Percentiles rank a stretch among this genome's conserved stretches.
Evolutionary conservation across 2,888 invertebrate species (phyloP).

Genomic region (Molorchus minor): DNA sequence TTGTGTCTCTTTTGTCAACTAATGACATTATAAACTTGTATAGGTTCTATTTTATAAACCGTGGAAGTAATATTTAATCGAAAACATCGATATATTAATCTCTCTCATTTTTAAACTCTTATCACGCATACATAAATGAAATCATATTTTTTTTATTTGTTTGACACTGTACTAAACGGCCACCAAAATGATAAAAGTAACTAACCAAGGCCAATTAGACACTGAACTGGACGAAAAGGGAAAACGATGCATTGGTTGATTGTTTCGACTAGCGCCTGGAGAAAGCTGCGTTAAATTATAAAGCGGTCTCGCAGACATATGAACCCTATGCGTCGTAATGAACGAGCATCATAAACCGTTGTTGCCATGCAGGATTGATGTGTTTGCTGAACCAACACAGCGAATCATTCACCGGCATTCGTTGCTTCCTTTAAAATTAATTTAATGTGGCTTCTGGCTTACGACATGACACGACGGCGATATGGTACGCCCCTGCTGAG

Average conservation of each 20-base stretch:
- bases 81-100: too few relatives aligned
- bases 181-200: too few relatives aligned
- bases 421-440: constrained; percentile 7
- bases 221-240: not conserved
- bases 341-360: not conserved
- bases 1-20: too few relatives aligned
- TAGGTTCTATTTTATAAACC: too few relatives aligned
- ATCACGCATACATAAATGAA: too few relatives aligned
- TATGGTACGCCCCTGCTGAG: constrained; percentile 9
- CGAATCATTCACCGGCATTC: not conserved
- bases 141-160: too few relatives aligned
- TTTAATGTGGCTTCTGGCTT: not conserved
- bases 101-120: too few relatives aligned
- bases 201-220: too few relatives aligned
- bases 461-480: not conserved
- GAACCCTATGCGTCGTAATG: not conserved
- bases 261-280: not conserved
- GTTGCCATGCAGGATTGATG: constrained; percentile 11
- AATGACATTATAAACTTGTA: too few relatives aligned
- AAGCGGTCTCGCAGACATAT: not conserved
- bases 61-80: too few relatives aligned
- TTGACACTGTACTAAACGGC: too few relatives aligned
- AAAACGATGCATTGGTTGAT: not conserved
- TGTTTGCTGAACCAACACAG: constrained; percentile 10
- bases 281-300: too few relatives aligned